Base-by-base conservation (phyloP, 2,888 invertebrate species). In the Branchipolynoe longqiensis region DNA sequence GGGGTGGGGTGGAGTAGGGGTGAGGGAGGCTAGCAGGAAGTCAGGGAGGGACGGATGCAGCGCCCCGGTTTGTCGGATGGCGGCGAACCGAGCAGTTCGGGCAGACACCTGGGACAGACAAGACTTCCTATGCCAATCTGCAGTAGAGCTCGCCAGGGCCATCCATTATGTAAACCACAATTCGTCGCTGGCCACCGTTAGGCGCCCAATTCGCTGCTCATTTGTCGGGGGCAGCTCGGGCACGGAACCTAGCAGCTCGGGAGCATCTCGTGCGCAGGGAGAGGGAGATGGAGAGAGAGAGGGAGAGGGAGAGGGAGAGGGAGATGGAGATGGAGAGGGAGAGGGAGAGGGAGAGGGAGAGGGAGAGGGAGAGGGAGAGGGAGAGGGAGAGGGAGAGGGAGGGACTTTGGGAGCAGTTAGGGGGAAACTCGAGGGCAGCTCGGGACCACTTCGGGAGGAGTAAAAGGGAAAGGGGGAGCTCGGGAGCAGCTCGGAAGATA, bases 121-220 rank as follows among this genome's bases (percentile, higher is more conserved):
- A 62, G 31, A 2, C 28, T 31, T 62, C 31, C 3, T 31, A 1
- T 31, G 1, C 8, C 28, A 25, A 62, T 25, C 58, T 58, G 25
- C 62, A 62, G 62, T 14, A 31, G 28, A 28, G 31, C 18, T 22
- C 12, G 3, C 6, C n/a, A 28, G 31, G 62, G 62, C 62, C 22
- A 62, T 62, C 62, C 62, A 62, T 62, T 62, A 62, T 62, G 62
- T 62, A 62, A 31, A 31, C 8, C 8, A n/a, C 18, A 48, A 48
- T 48, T 48, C 48, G 8, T 48, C 48, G 8, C 8, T 18, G 48
- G 48, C 48, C 18, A 12, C 48, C 48, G 18, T 48, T 48, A 48
- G 8, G 48, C 8, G 18, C 48, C n/a, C n/a, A n/a, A n/a, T n/a
- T n/a, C n/a, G n/a, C n/a, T n/a, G n/a, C n/a, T n/a, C n/a, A n/a